A percentile compares a stretch with the other conserved stretches of the same genome.
These are phyloP conservation scores for Mesorhabditis sp. DNA, from an alignment of 2,888 invertebrate genomes.

Conservation along the genomic window DNA sequence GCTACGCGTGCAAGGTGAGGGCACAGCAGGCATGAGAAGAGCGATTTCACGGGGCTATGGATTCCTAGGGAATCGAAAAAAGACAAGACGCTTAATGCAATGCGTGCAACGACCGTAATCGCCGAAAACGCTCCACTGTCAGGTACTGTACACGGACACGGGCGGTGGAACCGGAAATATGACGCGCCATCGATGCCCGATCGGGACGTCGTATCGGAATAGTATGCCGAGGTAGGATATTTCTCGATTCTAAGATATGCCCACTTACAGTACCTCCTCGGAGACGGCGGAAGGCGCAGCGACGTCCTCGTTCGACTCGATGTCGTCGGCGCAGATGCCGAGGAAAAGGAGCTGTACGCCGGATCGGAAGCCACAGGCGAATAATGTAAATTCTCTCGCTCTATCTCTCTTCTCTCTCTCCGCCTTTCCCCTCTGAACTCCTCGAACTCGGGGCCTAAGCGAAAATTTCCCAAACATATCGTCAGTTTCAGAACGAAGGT, in stretches of 20 bases:
- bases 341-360: neutral
- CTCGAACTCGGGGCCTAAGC: no score
- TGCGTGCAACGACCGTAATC: no score
- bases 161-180: conserved; percentile 56
- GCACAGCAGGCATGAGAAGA: neutral
- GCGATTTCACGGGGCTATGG: neutral
- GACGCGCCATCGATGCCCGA: conserved; percentile 53
- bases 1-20: conserved; percentile 52
- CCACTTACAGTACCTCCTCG: conserved; percentile 21
- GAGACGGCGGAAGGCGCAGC: conserved; percentile 29
- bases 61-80: neutral
- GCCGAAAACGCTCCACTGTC: neutral
- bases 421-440: no score
- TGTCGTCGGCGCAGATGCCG: conserved; percentile 9
- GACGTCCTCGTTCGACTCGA: conserved; percentile 30
- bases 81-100: no score
- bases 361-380: conserved; percentile 3
- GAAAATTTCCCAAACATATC: no score
- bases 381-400: neutral
- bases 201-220: conserved; percentile 44
- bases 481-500: no score
- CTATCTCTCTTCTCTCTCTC: no score
- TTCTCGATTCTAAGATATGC: neutral
- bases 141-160: conserved; percentile 55
- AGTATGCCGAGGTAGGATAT: conserved; percentile 21